Base-by-base conservation (phyloP, 2,113 vertebrate species). In the Ceuthmochares aereus region DNA sequence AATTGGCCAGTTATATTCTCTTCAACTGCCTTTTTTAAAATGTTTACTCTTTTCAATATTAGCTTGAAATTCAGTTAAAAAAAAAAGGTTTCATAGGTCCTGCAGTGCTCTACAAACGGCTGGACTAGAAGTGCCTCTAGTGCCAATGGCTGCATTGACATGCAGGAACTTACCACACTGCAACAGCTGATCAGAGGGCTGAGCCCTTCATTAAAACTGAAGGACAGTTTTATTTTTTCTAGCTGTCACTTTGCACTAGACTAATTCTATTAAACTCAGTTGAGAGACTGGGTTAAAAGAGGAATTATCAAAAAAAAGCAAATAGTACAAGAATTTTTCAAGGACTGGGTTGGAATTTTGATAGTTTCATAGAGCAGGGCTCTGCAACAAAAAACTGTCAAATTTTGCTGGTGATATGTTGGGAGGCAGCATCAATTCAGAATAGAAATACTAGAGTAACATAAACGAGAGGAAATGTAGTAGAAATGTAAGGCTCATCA, bases 191-290 rank as follows among this genome's bases (percentile, higher is more conserved):
- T 58, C 80, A 80, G 49, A 49, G 60, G 36, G 45, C 60, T 52
- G 16, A 87, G 49, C 40, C 58, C 74, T 68, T 91, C 87, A 85
- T 68, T 93, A 93, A 93, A 94, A 94, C 36, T 68, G 54, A 84
- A 95, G 73, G 34, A 45, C 10, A 47, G 84, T 49, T 93, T 81
- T 82, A 34, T 63, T 95, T 91, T 89, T 95, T 77, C 66, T 89
- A 77, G 23, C 34, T 92, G 66, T 68, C 32, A 78, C 66, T 64
- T 91, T 76, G 78, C 74, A 89, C 66, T 27, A 52, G 49, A 55
- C 43, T 82, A 75, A 87, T 91, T 92, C 66, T 87, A 68, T 66
- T 91, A 84, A 92, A 89, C 77, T 45, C 36, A 88, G 45, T 34
- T 72, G 77, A 78, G 69, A 34, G 56, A 34, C 42, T 60, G 29